Percentiles rank a stretch among this genome's conserved stretches.
phyloP scores from a whole-genome alignment of 2,113 vertebrate genomes.

The Baryphthengus martii region DNA sequence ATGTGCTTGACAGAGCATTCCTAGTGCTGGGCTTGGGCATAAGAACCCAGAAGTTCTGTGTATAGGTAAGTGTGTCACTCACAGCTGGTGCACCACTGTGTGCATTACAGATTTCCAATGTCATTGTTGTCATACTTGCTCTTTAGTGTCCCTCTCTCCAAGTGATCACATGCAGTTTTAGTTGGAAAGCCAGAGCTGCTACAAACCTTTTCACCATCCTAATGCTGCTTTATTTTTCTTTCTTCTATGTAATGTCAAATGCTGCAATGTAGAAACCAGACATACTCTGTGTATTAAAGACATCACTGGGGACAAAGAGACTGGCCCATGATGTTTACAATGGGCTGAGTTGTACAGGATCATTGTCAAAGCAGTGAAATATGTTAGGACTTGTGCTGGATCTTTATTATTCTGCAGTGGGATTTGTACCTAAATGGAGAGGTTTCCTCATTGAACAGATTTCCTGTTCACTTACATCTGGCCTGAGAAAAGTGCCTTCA shows the following conservation, averaged over 20 bases:
- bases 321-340: not conserved
- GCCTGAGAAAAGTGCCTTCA: not conserved
- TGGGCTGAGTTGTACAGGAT: not conserved
- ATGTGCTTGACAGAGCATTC: fast-evolving
- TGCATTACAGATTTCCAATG: not conserved
- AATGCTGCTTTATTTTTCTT: not conserved
- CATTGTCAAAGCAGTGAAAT: not conserved
- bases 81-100: not conserved
- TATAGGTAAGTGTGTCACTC: not conserved
- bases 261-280: not conserved
- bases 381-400: not conserved
- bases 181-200: not conserved
- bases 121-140: not conserved
- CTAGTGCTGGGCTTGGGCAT: not conserved
- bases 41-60: not conserved
- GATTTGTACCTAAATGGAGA: not conserved
- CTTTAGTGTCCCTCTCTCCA: not conserved
- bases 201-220: not conserved
- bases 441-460: not conserved
- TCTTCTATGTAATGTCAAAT: not conserved
- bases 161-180: not conserved
- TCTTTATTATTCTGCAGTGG: not conserved
- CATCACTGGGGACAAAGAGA: not conserved
- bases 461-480: not conserved
- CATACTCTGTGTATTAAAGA: not conserved